Base-by-base conservation (phyloP, 23 tunicate species). In the Trididemnum miniatum region DNA sequence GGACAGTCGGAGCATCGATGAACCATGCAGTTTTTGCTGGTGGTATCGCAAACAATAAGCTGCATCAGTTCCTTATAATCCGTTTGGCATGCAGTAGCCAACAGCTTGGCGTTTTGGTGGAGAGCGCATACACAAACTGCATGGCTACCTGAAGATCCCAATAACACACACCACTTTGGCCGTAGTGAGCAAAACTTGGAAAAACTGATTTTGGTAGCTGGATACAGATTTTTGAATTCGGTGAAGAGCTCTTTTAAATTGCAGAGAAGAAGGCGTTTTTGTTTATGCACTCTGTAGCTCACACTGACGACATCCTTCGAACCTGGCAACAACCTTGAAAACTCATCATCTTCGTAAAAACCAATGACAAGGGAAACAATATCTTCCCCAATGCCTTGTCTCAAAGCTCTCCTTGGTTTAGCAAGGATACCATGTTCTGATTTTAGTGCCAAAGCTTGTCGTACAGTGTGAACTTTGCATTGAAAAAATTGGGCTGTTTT, bases 191-290 rank as follows among this genome's bases (percentile, higher is more conserved):
- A 63, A 63, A 76, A n/a, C n/a, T n/a, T n/a, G n/a, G n/a, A n/a
- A n/a, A n/a, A n/a, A n/a, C n/a, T n/a, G n/a, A n/a, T n/a, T n/a
- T n/a, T n/a, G n/a, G n/a, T 27, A 37, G 20, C 24, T 76, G n/a
- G n/a, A 31, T 76, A 18, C 4, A 28, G 39, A 31, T 76, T 51
- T 51, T 51, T 51, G 18, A 76, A 76, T 44, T 49, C 29, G 51
- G 51, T 15, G 9, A 63, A 63, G 28, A 76, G 73, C n/a, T n/a
- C 81, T 76, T 76, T 76, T 34, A 76, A 49, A 76, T 49, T 76
- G 31, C 81, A 76, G 12, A 51, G 31, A 20, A 63, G 69, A 15
- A 63, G 69, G 18, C 25, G 25, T 25, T n/a, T 63, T 63, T 63
- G 69, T 63, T 31, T n/a, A n/a, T 30, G 51, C 15, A 26, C 59